phyloP scores from a whole-genome alignment of 1,140 invertebrate species.

The Samia ricini region DNA sequence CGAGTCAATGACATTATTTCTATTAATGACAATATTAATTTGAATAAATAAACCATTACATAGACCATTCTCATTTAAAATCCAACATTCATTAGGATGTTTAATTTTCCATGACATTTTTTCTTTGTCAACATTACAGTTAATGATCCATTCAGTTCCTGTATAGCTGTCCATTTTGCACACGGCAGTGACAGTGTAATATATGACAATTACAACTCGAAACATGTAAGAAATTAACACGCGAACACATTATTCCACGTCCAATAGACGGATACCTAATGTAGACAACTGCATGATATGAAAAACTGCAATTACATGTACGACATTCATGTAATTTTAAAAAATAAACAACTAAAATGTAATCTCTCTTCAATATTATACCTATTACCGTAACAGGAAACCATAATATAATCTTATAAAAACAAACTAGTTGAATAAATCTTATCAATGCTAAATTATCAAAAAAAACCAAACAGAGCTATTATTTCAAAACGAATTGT shows the following conservation, averaged over 20 bases:
- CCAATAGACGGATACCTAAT: neutral
- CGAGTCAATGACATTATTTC: no score
- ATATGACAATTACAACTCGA: neutral
- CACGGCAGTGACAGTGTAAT: neutral
- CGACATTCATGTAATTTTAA: neutral
- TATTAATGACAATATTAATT: no score
- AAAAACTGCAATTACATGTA: neutral
- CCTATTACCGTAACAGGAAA: no score
- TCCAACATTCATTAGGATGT: neutral
- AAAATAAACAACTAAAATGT: neutral
- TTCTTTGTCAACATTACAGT: neutral
- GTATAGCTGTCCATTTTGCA: neutral
- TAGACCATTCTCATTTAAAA: no score
- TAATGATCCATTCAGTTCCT: neutral
- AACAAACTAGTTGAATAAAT: no score
- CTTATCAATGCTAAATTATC: no score
- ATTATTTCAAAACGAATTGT: no score
- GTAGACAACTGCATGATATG: neutral
- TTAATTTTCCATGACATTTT: neutral
- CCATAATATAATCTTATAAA: no score
- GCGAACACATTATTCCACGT: neutral
- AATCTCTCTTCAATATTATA: no score
- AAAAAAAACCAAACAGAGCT: no score
- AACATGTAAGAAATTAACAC: neutral
- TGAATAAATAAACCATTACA: no score